phyloP scores from a whole-genome alignment of 2,888 invertebrate species.

The Ochropleura plecta region DNA sequence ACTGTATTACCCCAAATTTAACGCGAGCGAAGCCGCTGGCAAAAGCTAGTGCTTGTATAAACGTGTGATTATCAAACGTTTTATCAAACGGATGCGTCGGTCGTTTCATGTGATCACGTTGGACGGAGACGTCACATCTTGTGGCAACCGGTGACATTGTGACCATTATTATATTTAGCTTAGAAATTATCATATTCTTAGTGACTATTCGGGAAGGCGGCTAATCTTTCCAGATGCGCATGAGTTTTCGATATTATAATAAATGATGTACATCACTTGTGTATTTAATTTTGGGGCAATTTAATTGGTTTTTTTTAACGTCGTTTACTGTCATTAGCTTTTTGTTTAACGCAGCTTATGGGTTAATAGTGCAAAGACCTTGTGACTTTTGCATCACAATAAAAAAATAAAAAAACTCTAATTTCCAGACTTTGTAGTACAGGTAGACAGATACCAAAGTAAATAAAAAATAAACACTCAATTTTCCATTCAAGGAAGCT shows the following conservation, averaged over 20 bases:
- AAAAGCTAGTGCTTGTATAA: conserved; percentile 18
- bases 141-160: conserved; percentile 30
- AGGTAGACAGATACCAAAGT: not conserved
- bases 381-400: not conserved
- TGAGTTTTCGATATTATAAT: conserved; percentile 3
- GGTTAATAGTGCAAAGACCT: conserved; percentile 2
- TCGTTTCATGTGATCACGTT: conserved; percentile 14
- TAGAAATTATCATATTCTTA: conserved; percentile 31
- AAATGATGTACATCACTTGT: not conserved
- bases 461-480: conserved; percentile 35
- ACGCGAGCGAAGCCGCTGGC: too few relatives aligned
- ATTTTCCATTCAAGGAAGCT: conserved; percentile 19
- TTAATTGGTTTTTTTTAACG: not conserved
- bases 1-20: too few relatives aligned
- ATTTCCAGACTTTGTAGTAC: not conserved
- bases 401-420: conserved; percentile 2
- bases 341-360: not conserved
- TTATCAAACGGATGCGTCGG: conserved; percentile 44
- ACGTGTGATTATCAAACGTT: conserved; percentile 27
- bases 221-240: conserved; percentile 31
- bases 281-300: not conserved
- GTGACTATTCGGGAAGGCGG: not conserved
- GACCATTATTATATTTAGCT: conserved; percentile 27
- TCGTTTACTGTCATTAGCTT: not conserved
- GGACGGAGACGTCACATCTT: conserved; percentile 13